Evolutionary conservation across 2,888 invertebrate species (phyloP), one percentile per base, ranked within the genome.

Genomic region (Temnothorax unifasciatus): DNA sequence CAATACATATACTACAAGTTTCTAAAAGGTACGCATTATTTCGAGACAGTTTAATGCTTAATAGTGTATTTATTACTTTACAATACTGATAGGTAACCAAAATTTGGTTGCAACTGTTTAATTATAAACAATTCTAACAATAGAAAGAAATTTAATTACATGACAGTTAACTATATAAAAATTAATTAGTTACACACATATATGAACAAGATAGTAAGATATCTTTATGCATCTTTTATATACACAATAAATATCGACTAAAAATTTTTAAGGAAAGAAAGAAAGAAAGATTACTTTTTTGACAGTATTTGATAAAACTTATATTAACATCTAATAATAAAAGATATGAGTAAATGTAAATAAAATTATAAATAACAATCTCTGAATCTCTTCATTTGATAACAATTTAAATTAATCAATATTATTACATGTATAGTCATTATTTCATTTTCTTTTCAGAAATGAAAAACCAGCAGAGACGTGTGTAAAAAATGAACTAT

Each of bases 401-500:
- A 54, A 66, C 38, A 52, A 57, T 73, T 44, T 21, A 71, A 71
- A 57, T 61, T n/a, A 69, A 3, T 75, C 18, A 34, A 47, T 50
- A 38, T 52, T 57, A 66, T 41, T n/a, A 57, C 21, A 21, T 71
- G 25, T 38, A 59, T 59, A 79, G 79, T 79, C 8, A 73, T 73
- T 52, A 47, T 91, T 87, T 88, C 83, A 83, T 90, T 90, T 91
- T 91, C 83, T 90, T 90, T 89, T 73, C 90, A 90, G 90, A 89
- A 90, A 64, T 61, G 64, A 75, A 52, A 76, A 57, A 59, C 66
- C 66, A 47, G 76, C 64, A 82, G 75, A 71, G 63, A 69, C 86
- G 71, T 57, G 54, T 52, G 50, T 77, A 63, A 77, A 57, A 73
- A 59, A 74, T 75, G 71, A 69, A 75, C 18, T 69, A 11, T 59